Percentiles rank a stretch among this genome's conserved stretches.
Evolutionary conservation across 2,797 vertebrate genomes (phyloP).

Genomic region (Spinus olivaceus): DNA sequence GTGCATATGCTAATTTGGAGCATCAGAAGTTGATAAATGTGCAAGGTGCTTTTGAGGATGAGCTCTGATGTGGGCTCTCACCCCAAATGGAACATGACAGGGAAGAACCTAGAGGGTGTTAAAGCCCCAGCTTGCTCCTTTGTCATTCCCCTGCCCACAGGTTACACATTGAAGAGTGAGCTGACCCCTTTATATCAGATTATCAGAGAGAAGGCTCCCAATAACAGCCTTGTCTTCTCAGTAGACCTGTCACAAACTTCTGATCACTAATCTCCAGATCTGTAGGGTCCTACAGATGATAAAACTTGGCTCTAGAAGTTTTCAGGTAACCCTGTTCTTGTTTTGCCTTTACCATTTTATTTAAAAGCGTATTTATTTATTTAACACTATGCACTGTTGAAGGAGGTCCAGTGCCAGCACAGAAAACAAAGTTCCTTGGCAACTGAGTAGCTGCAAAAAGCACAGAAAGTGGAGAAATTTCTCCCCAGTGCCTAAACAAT

Average conservation of each 20-base stretch:
- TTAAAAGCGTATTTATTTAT: neutral
- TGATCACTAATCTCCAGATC: neutral
- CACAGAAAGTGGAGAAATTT: neutral
- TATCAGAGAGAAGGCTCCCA: neutral
- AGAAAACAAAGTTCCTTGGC: neutral
- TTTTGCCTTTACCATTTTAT: neutral
- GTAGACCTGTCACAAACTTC: neutral
- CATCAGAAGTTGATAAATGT: neutral
- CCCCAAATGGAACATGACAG: neutral
- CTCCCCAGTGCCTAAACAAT: neutral
- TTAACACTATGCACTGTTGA: neutral
- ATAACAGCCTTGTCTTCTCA: neutral
- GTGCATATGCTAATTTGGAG: neutral
- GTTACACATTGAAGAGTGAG: neutral
- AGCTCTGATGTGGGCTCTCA: neutral
- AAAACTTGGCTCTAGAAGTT: neutral
- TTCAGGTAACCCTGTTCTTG: neutral
- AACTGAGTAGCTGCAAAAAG: neutral
- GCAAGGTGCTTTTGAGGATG: slow-evolving; percentile 20
- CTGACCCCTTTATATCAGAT: neutral
- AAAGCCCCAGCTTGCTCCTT: neutral
- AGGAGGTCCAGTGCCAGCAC: neutral
- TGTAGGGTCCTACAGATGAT: neutral
- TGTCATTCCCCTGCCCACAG: neutral
- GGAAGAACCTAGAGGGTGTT: neutral